phyloP scores from a whole-genome alignment of 2,797 vertebrate genomes.

The Podarcis lilfordi region DNA sequence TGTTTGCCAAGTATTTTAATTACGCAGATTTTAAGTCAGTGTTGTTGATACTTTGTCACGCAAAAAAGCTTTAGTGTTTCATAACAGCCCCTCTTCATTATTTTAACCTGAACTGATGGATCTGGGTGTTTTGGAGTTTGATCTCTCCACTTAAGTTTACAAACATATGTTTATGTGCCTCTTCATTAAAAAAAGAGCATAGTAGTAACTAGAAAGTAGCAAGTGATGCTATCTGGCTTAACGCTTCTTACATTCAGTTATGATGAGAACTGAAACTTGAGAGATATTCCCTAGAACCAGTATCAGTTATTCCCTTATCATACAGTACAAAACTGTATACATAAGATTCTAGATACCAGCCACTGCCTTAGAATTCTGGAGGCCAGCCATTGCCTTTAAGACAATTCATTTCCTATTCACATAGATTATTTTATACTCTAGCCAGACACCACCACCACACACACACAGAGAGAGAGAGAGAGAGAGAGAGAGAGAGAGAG shows the following conservation, averaged over 20 bases:
- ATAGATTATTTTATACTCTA: neutral
- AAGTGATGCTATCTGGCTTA: slow-evolving; percentile 2
- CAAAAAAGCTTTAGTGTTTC: slow-evolving; percentile 29
- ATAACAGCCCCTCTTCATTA: neutral
- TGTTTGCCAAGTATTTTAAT: slow-evolving; percentile 27
- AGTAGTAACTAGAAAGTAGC: slow-evolving; percentile 40
- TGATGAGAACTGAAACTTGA: slow-evolving; percentile 7
- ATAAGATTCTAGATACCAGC: neutral
- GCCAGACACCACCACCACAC: neutral
- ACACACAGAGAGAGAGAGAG: no score
- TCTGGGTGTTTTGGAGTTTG: slow-evolving; percentile 49
- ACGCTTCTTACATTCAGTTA: slow-evolving; percentile 28
- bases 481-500: no score
- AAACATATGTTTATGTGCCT: slow-evolving; percentile 40
- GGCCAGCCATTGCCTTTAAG: neutral
- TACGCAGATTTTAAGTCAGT: slow-evolving; percentile 15
- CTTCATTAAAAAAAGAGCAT: slow-evolving; percentile 36
- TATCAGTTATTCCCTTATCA: neutral
- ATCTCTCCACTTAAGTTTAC: slow-evolving; percentile 33
- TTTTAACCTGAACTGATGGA: neutral
- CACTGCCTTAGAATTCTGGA: neutral
- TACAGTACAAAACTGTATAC: neutral
- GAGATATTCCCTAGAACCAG: slow-evolving; percentile 6
- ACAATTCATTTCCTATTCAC: neutral
- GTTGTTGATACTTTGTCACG: slow-evolving; percentile 37